Evolutionary conservation across 1,140 invertebrate species (phyloP), one percentile per base, ranked within the genome.

Genomic region (Conus betulinus): DNA sequence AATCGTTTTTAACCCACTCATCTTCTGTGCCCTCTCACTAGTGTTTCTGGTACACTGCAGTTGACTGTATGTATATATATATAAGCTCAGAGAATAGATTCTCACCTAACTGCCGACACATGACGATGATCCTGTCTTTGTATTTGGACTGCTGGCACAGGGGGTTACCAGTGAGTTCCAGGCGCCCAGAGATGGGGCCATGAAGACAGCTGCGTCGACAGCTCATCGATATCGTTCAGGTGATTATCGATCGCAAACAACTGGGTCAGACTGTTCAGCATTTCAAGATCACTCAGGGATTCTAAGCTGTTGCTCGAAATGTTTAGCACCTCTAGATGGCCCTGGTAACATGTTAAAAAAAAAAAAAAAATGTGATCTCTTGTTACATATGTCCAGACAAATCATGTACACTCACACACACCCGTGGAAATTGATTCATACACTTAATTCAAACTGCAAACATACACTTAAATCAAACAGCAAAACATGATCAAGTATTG

Each of bases 81-180:
- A 39, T 39, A 39, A 39, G 39, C 39, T 39, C 39, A 39, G 39
- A 39, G 39, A 39, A 39, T 27, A 2, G 5, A 27, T 13, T 39
- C 79, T 89, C 87, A 94, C 94, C 93, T 63, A 95, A 87, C 74
- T 91, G 91, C 85, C 92, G 92, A n/a, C 93, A 93, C 91, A 94
- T 93, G 52, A 95, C 93, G 88, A 95, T 95, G 25, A 95, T 92
- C 57, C 93, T 87, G 90, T 95, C 95, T 71, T 94, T 92, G 88
- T 95, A 95, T 89, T 95, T 95, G 7, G 93, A 85, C 88, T 94
- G 94, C 86, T 92, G 92, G 91, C 94, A 95, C 52, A 95, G 25
- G 11, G 94, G 94, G 90, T 95, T 95, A 25, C 94, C 94, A 60
- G 90, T 90, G 71, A 95, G 89, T 71, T 95, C 94, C 71, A 95